Base-by-base conservation (phyloP, 2,888 invertebrate genomes). In the Auanema freiburgensis region DNA sequence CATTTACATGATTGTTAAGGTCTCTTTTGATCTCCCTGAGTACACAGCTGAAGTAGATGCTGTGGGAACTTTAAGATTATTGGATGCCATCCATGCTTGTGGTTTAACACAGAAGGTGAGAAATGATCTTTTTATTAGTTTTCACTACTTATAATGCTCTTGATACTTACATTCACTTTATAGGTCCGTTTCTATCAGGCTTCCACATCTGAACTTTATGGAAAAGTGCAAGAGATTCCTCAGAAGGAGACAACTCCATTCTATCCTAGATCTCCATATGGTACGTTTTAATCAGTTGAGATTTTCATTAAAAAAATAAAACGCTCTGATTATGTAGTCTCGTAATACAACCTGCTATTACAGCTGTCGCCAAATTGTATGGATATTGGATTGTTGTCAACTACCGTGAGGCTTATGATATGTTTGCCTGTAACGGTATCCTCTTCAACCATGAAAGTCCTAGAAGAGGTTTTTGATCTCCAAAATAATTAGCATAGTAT, bases 21-120 rank as follows among this genome's bases (percentile, higher is more conserved):
- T 90, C 49, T 98, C 97, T 0, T 98, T 98, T 84, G 97, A 99
- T 83, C 87, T 98, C 67, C 94, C 95, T 80, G 97, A 99, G 86
- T 99, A 99, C 83, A 98, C 98, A 0, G 95, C 97, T 0, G 95
- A 99, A 87, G 95, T 96, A 1, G 94, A 95, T 85, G 95, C 91
- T 0, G 89, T 95, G n/a, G 95, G 96, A 12, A 93, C 94, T 0
- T 87, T 96, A 24, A 88, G 95, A 72, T 86, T 96, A 41, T 85
- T 95, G 57, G 95, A 96, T 84, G 95, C 96, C 0, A 92, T 96
- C 62, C 88, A 92, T 73, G 92, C 92, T 0, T 93, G 92, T 71
- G 91, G 91, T 0, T 86, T 95, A 66, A 91, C 91, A 77, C 89
- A 90, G 59, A 87, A 88, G 21, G 90, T 92, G 10, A 18, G n/a